Evolutionary conservation across 2,113 vertebrate genomes (phyloP).

Genomic region (Fulica atra): DNA sequence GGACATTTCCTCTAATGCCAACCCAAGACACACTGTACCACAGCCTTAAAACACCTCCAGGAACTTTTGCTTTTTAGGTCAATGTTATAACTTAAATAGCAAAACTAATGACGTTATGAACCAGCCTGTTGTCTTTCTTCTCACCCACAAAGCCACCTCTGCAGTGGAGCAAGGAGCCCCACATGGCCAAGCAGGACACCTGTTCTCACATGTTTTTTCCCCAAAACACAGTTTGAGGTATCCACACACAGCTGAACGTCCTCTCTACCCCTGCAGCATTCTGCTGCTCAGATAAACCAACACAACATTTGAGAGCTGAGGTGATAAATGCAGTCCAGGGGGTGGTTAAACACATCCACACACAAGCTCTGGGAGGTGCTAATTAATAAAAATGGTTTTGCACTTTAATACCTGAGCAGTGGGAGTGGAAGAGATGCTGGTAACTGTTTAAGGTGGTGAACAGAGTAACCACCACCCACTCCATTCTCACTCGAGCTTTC

Average conservation of each 20-base stretch:
- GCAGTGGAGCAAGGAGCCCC: accelerated
- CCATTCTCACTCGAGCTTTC: not conserved
- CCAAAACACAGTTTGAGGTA: not conserved
- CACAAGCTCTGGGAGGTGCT: not conserved
- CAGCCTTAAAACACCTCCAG: not conserved
- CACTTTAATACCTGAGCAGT: not conserved
- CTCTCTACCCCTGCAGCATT: not conserved
- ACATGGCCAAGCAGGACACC: not conserved
- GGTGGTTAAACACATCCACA: accelerated
- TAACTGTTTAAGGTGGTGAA: not conserved
- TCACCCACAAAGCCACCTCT: not conserved
- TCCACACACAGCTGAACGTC: not conserved
- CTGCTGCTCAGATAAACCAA: not conserved
- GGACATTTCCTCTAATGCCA: not conserved
- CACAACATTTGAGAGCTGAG: not conserved
- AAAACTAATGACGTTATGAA: not conserved
- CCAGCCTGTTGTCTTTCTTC: not conserved
- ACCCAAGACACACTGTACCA: accelerated
- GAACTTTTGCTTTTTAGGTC: not conserved
- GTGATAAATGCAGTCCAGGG: not conserved
- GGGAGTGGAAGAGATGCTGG: not conserved
- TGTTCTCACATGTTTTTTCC: not conserved
- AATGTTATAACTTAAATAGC: not conserved
- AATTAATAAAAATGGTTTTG: not conserved
- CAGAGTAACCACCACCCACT: too few species aligned